Evolutionary conservation across 2,888 invertebrate genomes (phyloP).

Genomic region (Eilema griseolum): DNA sequence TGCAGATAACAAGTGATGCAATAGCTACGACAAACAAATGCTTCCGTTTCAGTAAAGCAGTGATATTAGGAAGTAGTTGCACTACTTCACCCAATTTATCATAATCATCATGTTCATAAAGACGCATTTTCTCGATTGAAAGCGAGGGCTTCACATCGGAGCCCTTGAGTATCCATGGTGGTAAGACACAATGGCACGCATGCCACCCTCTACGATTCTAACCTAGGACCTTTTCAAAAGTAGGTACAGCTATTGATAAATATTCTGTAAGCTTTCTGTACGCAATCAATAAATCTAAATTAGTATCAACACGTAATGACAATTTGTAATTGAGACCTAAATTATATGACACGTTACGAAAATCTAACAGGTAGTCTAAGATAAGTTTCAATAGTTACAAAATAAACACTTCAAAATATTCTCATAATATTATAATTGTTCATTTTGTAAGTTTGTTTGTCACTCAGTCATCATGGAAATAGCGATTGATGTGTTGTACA

Average conservation of each 20-base stretch:
- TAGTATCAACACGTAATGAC: not conserved
- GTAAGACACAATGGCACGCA: no score
- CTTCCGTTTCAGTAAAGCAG: not conserved
- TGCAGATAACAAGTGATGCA: not conserved
- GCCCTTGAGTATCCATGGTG: no score
- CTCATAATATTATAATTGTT: not conserved
- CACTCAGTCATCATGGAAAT: not conserved
- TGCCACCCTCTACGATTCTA: no score
- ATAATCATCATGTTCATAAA: no score
- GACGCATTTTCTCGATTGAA: no score
- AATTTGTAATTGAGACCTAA: not conserved
- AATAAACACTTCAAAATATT: not conserved
- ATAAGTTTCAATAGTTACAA: not conserved
- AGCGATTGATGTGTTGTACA: not conserved
- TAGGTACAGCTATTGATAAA: not conserved
- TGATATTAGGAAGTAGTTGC: not conserved
- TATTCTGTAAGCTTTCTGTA: not conserved
- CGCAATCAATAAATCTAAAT: constrained; percentile 2
- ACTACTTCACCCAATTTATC: not conserved
- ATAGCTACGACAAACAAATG: not conserved
- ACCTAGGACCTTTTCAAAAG: no score
- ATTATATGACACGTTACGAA: not conserved
- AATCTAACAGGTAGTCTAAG: not conserved
- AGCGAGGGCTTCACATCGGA: no score
- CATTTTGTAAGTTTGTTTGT: not conserved